phyloP scores from a whole-genome alignment of 2,888 invertebrate genomes.

The Coenonympha glycerion region DNA sequence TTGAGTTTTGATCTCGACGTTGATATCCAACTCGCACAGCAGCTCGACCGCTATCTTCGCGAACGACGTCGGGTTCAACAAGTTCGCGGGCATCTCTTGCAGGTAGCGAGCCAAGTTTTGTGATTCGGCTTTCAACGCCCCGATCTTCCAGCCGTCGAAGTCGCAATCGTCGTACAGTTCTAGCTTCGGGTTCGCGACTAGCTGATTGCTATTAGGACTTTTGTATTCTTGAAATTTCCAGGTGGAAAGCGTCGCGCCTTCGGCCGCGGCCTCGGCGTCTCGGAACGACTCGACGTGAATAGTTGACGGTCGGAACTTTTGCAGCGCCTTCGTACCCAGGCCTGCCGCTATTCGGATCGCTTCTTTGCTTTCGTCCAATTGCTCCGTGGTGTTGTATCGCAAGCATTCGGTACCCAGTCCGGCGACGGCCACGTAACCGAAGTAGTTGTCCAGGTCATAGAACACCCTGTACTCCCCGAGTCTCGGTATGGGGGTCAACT shows the following conservation, averaged over 20 bases:
- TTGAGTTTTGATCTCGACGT: constrained; percentile 79
- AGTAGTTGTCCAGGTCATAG: constrained; percentile 79
- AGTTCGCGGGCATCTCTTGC: constrained; percentile 87
- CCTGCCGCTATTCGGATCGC: constrained; percentile 82
- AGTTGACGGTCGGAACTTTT: constrained; percentile 66
- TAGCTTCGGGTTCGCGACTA: constrained; percentile 58
- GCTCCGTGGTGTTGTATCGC: constrained; percentile 80
- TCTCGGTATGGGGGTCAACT: constrained; percentile 69
- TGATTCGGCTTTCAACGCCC: constrained; percentile 82
- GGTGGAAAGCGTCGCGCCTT: constrained; percentile 81
- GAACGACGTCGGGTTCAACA: constrained; percentile 86
- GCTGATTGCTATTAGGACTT: constrained; percentile 35
- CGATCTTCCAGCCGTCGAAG: constrained; percentile 82
- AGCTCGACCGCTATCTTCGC: constrained; percentile 80
- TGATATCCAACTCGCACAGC: constrained; percentile 71
- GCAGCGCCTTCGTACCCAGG: constrained; percentile 75
- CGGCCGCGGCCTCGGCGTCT: constrained; percentile 85
- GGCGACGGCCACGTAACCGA: constrained; percentile 82
- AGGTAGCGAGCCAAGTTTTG: constrained; percentile 86
- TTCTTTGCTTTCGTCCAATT: constrained; percentile 84
- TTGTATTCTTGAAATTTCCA: constrained; percentile 84
- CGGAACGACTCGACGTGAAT: constrained; percentile 86
- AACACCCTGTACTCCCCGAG: constrained; percentile 76
- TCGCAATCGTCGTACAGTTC: constrained; percentile 80
- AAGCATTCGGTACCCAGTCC: constrained; percentile 82